Evolutionary conservation across 2,113 vertebrate genomes (phyloP).

Genomic region (Cepphus grylle): DNA sequence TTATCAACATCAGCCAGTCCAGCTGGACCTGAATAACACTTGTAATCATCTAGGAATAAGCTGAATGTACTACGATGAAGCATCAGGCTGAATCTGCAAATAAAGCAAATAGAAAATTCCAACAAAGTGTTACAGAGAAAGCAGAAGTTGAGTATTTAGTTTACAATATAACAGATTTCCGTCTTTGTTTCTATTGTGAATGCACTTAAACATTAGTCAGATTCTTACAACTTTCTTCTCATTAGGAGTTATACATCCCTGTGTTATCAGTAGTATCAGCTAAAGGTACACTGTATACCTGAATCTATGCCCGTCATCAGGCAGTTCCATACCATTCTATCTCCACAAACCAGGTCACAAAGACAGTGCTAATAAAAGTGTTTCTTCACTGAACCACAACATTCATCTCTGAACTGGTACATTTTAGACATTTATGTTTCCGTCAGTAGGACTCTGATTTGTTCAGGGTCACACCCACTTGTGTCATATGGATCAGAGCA

Average conservation of each 20-base stretch:
- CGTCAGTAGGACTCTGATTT: neutral
- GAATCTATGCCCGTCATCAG: neutral
- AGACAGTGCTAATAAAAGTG: neutral
- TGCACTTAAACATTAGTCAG: neutral
- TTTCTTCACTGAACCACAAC: neutral
- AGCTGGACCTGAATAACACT: neutral
- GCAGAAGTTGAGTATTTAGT: neutral
- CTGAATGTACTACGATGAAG: neutral
- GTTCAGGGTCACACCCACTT: neutral
- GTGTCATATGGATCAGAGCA: neutral
- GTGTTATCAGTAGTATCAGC: neutral
- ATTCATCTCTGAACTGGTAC: neutral
- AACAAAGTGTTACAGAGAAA: neutral
- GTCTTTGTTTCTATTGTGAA: neutral
- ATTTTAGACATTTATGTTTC: neutral
- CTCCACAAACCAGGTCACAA: neutral
- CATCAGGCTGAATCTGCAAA: neutral
- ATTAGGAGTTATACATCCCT: neutral
- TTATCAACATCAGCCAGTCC: neutral
- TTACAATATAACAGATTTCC: neutral
- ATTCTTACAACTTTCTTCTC: neutral
- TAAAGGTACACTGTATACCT: neutral
- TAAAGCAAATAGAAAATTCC: neutral
- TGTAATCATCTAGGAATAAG: neutral
- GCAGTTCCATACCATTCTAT: neutral